Evolutionary conservation across 2,888 invertebrate species (phyloP).

Genomic region (Eustalomyia histrio): DNA sequence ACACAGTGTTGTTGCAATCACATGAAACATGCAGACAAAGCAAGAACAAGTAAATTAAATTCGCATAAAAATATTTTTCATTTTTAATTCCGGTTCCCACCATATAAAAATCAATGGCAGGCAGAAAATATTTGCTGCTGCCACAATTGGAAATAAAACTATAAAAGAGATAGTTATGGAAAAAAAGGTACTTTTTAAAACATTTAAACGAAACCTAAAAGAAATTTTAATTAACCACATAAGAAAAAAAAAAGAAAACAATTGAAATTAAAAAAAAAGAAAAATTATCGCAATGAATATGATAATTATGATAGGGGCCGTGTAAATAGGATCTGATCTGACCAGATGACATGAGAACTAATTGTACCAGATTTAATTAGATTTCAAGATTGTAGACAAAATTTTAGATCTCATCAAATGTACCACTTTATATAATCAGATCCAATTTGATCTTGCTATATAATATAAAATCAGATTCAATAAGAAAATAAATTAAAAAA

Average conservation of each 20-base stretch:
- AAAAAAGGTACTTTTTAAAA: slow-evolving; percentile 15
- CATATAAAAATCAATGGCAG: slow-evolving; percentile 30
- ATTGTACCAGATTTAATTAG: too few species aligned
- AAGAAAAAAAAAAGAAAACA: not conserved
- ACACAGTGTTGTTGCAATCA: slow-evolving; percentile 34
- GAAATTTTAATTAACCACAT: slow-evolving; percentile 49
- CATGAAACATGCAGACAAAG: slow-evolving; percentile 23
- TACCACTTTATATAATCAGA: too few species aligned
- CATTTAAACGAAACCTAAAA: slow-evolving; percentile 31
- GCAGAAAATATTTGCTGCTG: slow-evolving; percentile 15
- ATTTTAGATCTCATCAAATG: too few species aligned
- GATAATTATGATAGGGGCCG: too few species aligned
- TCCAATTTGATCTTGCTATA: too few species aligned
- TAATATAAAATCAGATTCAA: too few species aligned
- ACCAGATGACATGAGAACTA: too few species aligned
- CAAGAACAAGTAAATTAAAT: slow-evolving; percentile 54
- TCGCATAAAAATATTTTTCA: slow-evolving; percentile 45
- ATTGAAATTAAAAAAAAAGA: not conserved
- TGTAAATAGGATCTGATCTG: too few species aligned
- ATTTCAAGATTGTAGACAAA: too few species aligned
- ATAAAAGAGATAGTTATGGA: not conserved
- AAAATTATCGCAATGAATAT: too few species aligned
- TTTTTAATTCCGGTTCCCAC: slow-evolving; percentile 61
- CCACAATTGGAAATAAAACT: not conserved
- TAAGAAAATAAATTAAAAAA: too few species aligned